Base-by-base conservation (phyloP, 2,797 vertebrate genomes). In the Chelidonichthys spinosus region DNA sequence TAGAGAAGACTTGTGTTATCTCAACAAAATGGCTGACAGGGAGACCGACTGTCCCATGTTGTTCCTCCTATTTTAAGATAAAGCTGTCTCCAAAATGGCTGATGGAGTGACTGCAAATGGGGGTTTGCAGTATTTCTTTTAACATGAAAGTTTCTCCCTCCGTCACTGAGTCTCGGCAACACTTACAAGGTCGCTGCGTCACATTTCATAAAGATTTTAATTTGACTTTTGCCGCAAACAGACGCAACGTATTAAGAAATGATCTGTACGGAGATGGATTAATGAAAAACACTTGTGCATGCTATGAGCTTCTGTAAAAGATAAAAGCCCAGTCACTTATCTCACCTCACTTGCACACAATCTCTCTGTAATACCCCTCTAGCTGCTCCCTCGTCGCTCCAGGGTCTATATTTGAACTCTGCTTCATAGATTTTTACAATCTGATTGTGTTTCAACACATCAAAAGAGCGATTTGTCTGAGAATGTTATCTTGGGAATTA, bases 401-500 rank as follows among this genome's bases (percentile, higher is more conserved):
- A 2, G 83, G 83, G 74, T 84, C 81, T 81, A 73, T 82, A 83
- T 89, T 85, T 85, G 85, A 90, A 90, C 88, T 79, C 72, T 68
- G 87, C 85, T 87, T 87, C 76, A 78, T 69, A 83, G 85, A 76
- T 85, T 82, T 60, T 40, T 82, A 50, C 70, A 80, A 85, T 88
- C 83, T 84, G 87, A 89, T 90, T 88, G 81, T 82, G 85, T 84
- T 88, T 76, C 77, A 75, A 6, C 78, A 74, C 83, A 89, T 91
- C 76, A 90, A 88, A 87, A 85, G 82, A 81, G 83, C 88, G 89
- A 89, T 90, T 90, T 91, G 90, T 89, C 84, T 79, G 81, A 89
- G 84, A 89, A 89, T 89, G 88, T 92, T 89, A 92, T 92, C 89
- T 90, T 33, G 87, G 84, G 88, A 89, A 89, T 92, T 89, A 86